Evolutionary conservation across 2,113 vertebrate species (phyloP).

Genomic region (Mirounga angustirostris): DNA sequence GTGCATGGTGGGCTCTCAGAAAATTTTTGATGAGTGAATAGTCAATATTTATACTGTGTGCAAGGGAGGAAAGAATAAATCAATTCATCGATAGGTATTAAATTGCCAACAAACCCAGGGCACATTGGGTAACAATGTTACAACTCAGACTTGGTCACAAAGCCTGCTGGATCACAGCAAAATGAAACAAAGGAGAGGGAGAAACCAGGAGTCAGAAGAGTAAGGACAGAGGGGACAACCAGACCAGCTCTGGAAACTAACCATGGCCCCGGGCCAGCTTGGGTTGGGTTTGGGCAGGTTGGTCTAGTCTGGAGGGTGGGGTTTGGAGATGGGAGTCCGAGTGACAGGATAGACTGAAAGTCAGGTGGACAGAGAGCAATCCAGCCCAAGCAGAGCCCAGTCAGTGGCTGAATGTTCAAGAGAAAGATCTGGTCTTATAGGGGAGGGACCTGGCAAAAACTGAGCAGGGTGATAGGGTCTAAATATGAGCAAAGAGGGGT

Average conservation of each 20-base stretch:
- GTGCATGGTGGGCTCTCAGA: not conserved
- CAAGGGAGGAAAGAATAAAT: slow-evolving; percentile 17
- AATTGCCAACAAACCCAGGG: not conserved
- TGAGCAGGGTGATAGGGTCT: not conserved
- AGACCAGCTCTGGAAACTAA: not conserved
- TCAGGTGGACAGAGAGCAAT: not conserved
- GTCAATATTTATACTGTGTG: not conserved
- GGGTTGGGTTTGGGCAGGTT: not conserved
- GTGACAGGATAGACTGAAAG: not conserved
- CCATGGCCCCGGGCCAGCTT: not conserved
- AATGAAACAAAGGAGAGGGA: not conserved
- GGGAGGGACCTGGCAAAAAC: not conserved
- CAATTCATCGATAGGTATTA: slow-evolving; percentile 28
- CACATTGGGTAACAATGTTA: not conserved
- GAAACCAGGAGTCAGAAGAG: not conserved
- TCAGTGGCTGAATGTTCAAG: not conserved
- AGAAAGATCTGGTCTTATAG: not conserved
- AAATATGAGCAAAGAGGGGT: not conserved
- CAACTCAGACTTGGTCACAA: not conserved
- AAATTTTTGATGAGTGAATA: not conserved
- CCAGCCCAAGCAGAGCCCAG: not conserved
- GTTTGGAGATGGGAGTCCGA: fast-evolving
- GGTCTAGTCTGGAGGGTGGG: not conserved
- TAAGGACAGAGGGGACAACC: not conserved
- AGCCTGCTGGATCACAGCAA: not conserved